Percentiles rank a stretch among this genome's conserved stretches.
Evolutionary conservation across 2,888 invertebrate genomes (phyloP).

Genomic region (Dasypolia templi): DNA sequence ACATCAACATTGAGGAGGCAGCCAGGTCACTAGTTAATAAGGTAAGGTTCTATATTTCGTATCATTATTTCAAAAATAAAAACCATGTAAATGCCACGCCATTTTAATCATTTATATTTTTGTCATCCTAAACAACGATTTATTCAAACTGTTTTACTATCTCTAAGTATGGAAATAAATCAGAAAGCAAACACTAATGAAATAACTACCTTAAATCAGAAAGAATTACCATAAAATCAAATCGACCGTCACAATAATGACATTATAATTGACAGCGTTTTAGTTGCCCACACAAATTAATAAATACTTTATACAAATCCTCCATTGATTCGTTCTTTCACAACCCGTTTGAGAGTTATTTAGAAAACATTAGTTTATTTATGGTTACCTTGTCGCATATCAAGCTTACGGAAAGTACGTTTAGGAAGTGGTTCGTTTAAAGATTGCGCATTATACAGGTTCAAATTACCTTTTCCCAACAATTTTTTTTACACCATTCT

Average conservation of each 20-base stretch:
- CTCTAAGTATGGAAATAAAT: neutral
- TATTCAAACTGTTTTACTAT: neutral
- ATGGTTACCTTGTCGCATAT: conserved; percentile 20
- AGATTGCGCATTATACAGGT: conserved; percentile 1
- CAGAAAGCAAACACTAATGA: neutral
- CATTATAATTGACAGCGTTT: conserved; percentile 39
- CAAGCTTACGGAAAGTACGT: conserved; percentile 40
- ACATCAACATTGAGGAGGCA: conserved; percentile 98
- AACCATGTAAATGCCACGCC: neutral
- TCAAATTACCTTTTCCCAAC: too few species aligned
- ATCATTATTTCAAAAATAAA: neutral
- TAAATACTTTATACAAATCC: conserved; percentile 29
- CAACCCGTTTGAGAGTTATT: conserved; percentile 34
- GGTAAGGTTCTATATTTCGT: conserved; percentile 87
- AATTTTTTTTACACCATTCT: too few species aligned
- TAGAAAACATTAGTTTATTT: conserved; percentile 12
- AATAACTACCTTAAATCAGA: neutral
- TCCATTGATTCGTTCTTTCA: neutral
- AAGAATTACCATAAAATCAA: conserved; percentile 15
- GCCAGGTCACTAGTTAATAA: conserved; percentile 97
- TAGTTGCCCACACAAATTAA: conserved; percentile 14
- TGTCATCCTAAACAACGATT: neutral
- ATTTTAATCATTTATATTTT: neutral
- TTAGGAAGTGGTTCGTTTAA: conserved; percentile 8
- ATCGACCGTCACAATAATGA: conserved; percentile 5